These are phyloP conservation scores for Nysson spinosus DNA, from an alignment of 2,888 invertebrate genomes.

Conservation along the genomic window DNA sequence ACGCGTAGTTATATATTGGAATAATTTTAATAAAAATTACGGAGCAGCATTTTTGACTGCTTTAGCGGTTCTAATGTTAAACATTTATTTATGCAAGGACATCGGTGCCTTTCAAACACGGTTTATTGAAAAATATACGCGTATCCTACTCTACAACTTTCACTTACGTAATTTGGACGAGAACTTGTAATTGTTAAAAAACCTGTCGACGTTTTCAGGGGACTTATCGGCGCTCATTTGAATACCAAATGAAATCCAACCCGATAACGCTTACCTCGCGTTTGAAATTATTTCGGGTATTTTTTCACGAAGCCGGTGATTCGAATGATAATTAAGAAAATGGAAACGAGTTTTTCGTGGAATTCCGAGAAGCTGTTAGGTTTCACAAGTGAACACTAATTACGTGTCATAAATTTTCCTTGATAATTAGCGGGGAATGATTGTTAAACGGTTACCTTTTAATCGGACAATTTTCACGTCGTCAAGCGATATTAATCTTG, in stretches of 20 bases:
- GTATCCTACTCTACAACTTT: too few relatives aligned
- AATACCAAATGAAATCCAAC: slow-evolving; percentile 3
- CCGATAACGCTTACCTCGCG: neutral
- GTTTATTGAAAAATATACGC: too few relatives aligned
- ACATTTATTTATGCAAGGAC: too few relatives aligned
- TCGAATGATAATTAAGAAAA: neutral
- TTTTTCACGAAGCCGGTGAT: neutral
- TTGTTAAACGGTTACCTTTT: neutral
- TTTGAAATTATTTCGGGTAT: neutral
- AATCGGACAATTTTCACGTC: neutral
- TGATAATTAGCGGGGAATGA: slow-evolving; percentile 25
- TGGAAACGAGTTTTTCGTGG: too few relatives aligned
- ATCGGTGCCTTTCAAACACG: too few relatives aligned
- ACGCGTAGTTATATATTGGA: too few relatives aligned
- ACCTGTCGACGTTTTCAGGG: neutral
- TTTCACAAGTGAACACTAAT: slow-evolving; percentile 20
- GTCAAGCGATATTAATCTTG: slow-evolving; percentile 1
- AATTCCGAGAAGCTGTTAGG: neutral
- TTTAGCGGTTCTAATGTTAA: too few relatives aligned
- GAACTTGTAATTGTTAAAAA: too few relatives aligned
- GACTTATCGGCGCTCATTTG: neutral
- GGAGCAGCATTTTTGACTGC: too few relatives aligned
- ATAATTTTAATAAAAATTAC: too few relatives aligned
- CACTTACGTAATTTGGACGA: too few relatives aligned
- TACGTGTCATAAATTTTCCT: slow-evolving; percentile 15